Percentiles rank a stretch among this genome's conserved stretches.
These are phyloP conservation scores for Procambarus clarkii DNA, from an alignment of 1,140 invertebrate genomes.

Conservation along the genomic window DNA sequence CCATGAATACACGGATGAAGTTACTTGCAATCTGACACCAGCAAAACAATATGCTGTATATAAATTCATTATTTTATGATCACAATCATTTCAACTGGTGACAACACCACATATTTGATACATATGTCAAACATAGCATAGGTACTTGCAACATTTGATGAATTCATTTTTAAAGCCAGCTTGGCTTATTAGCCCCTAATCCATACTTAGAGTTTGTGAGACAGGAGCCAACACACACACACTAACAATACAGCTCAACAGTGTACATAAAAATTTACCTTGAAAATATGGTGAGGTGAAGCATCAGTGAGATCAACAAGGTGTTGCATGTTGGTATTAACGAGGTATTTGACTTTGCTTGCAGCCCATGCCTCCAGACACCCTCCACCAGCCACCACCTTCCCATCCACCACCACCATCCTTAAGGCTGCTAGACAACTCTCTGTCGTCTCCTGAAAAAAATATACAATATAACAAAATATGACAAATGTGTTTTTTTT, in stretches of 20 bases:
- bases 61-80: background rate
- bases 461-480: background rate
- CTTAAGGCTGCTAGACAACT: constrained; percentile 58
- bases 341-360: background rate
- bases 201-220: too few relatives aligned
- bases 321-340: constrained; percentile 21
- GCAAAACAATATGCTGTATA: background rate
- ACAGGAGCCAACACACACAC: background rate
- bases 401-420: constrained; percentile 58
- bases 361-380: constrained; percentile 54
- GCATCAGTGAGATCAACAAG: background rate
- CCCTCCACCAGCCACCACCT: constrained; percentile 58
- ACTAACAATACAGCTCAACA: background rate
- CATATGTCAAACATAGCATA: too few relatives aligned
- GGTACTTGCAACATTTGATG: too few relatives aligned
- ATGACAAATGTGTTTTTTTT: too few relatives aligned
- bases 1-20: constrained; percentile 48
- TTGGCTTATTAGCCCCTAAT: too few relatives aligned
- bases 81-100: too few relatives aligned
- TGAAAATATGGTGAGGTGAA: constrained; percentile 27
- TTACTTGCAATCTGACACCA: constrained; percentile 24
- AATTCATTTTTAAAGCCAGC: too few relatives aligned
- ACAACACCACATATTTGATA: too few relatives aligned
- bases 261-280: background rate
- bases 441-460: constrained; percentile 43